Evolutionary conservation across 2,113 vertebrate species (phyloP), one percentile per base, ranked within the genome.

Genomic region (Pogona vitticeps): DNA sequence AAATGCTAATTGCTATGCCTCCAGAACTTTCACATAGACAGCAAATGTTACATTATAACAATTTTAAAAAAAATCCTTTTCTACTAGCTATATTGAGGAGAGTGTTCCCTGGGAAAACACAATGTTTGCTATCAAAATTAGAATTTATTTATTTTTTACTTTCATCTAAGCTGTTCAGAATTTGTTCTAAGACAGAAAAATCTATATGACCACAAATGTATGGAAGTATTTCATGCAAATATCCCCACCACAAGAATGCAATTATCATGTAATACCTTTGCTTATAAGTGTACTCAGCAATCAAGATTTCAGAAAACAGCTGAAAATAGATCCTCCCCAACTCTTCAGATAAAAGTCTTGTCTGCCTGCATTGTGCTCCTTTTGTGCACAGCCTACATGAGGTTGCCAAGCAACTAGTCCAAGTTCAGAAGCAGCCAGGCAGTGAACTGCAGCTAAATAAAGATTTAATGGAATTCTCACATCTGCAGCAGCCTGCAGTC

Each of bases 341-440:
- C 70, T 87, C 63, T 73, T 91, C 88, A 46, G 87, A 84, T 80
- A 59, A 31, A 14, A 46, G 12, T 9, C 67, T 78, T 2, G 82
- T 71, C 84, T 91, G 58, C 89, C 92, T 86, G 38, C 31, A 65
- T 75, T 81, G 78, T 77, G 76, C 76, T 77, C 75, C 73, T 78
- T 90, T 83, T 90, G 76, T 91, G 88, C 86, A 90, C 42, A 91
- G 61, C 83, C 83, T 77, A 92, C 80, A 91, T 90, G 89, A 87
- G 82, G 93, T 42, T 92, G 84, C 90, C 89, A 93, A 87, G 94
- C 93, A 92, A 86, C 85, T 81, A 83, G 87, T 83, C 77, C 91
- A 89, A 92, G 87, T 89, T 84, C 63, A 78, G 94, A 95, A 95
- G 88, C 91, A 93, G 83, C 38, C 90, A 82, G 87, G 95, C 76